Percentiles rank a stretch among this genome's conserved stretches.
Conservation (phyloP, 2,113 vertebrate genomes). For the Carassius gibelio region DNA sequence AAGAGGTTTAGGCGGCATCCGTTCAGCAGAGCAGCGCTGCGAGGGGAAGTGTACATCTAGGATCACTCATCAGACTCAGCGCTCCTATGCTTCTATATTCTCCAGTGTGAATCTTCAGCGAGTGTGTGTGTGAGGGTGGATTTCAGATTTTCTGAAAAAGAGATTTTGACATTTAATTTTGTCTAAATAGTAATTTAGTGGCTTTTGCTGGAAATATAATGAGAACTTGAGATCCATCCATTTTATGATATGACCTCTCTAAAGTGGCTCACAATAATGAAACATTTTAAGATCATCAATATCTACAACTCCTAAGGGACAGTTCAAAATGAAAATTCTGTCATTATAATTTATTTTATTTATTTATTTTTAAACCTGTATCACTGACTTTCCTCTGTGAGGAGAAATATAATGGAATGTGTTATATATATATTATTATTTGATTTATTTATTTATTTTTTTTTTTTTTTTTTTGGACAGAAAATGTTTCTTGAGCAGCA, state of each 20-base stretch:
- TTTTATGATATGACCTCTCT: background rate
- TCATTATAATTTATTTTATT: background rate
- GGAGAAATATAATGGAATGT: background rate
- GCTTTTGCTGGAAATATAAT: slow-evolving; percentile 30
- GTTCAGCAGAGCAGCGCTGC: slow-evolving; percentile 57
- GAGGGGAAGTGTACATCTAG: slow-evolving; percentile 37
- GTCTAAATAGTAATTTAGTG: slow-evolving; percentile 29
- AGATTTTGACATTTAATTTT: slow-evolving; percentile 32
- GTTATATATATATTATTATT: background rate
- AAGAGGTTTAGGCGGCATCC: slow-evolving; percentile 72
- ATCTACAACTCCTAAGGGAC: background rate
- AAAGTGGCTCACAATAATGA: background rate
- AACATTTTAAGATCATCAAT: background rate
- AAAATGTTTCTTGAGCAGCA: no score
- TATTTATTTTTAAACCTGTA: background rate
- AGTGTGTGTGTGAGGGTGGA: slow-evolving; percentile 10
- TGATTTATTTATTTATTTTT: no score
- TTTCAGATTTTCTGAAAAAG: slow-evolving; percentile 11
- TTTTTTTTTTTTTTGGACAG: no score
- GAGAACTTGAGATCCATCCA: background rate
- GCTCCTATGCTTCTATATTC: slow-evolving; percentile 31
- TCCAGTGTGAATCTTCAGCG: slow-evolving; percentile 22
- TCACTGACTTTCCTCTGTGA: background rate
- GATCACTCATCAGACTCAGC: slow-evolving; percentile 14
- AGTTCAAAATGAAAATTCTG: background rate